These are phyloP conservation scores for Channa maculata DNA, from an alignment of 2,113 vertebrate species.

Conservation along the genomic window DNA sequence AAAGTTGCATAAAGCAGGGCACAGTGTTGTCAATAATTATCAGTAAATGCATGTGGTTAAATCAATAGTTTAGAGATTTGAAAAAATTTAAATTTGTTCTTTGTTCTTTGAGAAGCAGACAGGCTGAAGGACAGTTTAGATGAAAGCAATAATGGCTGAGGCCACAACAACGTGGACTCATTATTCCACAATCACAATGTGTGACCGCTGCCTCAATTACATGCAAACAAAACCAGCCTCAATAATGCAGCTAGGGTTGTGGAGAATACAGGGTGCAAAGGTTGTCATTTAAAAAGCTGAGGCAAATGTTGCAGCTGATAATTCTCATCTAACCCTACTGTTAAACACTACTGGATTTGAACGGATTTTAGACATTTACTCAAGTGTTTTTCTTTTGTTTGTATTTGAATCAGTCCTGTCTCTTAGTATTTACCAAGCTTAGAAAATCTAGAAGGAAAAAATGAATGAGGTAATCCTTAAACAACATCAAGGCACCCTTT, in stretches of 20 bases:
- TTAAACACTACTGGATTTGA: constrained; percentile 13
- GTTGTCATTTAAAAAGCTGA: constrained; percentile 26
- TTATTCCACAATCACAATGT: constrained; percentile 42
- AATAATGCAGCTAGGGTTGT: constrained; percentile 19
- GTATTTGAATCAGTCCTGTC: background rate
- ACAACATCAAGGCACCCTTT: constrained; percentile 17
- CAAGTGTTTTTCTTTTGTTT: background rate
- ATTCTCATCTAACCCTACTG: constrained; percentile 17
- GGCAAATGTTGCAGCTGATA: constrained; percentile 21
- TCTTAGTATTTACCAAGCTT: background rate
- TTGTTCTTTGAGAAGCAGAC: constrained; percentile 7
- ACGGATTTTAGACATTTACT: background rate
- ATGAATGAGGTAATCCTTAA: background rate
- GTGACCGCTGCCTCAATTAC: constrained; percentile 33
- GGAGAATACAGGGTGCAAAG: background rate
- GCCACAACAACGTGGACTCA: constrained; percentile 25
- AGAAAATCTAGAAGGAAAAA: background rate
- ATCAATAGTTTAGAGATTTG: background rate
- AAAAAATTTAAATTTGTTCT: background rate
- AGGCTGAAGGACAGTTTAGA: constrained; percentile 12
- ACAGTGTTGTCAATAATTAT: too few relatives aligned
- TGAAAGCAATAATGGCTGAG: constrained; percentile 30
- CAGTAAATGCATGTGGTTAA: background rate
- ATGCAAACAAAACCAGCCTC: constrained; percentile 32
- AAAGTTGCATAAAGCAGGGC: too few relatives aligned